Conservation (phyloP, 2,113 vertebrate genomes). For the Cyanistes caeruleus region DNA sequence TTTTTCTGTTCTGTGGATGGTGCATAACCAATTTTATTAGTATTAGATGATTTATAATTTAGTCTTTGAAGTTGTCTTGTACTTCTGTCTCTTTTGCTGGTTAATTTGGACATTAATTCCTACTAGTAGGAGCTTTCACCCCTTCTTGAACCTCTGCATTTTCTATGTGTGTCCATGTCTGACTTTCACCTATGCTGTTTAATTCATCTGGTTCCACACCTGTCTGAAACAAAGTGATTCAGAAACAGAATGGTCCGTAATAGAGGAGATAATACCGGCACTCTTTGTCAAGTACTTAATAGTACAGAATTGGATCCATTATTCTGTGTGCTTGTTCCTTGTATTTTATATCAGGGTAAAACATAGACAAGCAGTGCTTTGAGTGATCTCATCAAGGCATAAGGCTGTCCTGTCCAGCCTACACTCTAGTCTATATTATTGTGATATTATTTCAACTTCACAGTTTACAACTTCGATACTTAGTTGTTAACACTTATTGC, state of each 20-base stretch:
- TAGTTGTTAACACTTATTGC: not conserved
- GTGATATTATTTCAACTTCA: not conserved
- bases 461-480: not conserved
- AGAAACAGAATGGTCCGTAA: not conserved
- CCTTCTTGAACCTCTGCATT: not conserved
- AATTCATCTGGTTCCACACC: not conserved
- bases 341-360: not conserved
- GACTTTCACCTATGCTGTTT: not conserved
- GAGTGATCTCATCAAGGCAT: not conserved
- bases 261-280: fast-evolving
- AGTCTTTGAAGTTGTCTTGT: not conserved
- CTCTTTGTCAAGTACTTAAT: not conserved
- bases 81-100: not conserved
- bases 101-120: not conserved
- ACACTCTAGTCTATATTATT: not conserved
- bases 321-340: not conserved
- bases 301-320: not conserved
- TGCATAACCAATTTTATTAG: not conserved
- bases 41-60: not conserved
- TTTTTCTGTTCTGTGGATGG: not conserved
- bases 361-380: not conserved
- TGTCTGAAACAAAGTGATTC: not conserved
- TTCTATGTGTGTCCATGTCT: not conserved
- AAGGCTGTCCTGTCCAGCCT: not conserved
- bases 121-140: not conserved